A percentile compares a stretch with the other conserved stretches of the same genome.
phyloP scores from a whole-genome alignment of 2,113 vertebrate species.

The Narcine bancroftii region DNA sequence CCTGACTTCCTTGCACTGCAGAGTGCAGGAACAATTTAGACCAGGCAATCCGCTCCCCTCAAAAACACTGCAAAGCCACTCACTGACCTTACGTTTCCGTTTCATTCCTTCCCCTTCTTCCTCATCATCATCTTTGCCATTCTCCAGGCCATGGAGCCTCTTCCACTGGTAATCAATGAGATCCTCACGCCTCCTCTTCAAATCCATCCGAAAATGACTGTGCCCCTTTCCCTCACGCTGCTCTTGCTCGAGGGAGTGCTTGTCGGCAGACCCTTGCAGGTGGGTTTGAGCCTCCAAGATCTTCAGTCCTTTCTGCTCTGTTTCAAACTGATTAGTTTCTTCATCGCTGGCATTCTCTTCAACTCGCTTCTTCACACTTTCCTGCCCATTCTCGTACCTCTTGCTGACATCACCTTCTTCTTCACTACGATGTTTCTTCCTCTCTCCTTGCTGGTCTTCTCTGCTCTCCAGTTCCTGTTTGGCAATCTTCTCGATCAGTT shows the following conservation, averaged over 20 bases:
- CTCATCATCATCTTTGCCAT: slow-evolving; percentile 44
- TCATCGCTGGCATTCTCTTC: slow-evolving; percentile 68
- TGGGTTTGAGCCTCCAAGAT: slow-evolving; percentile 40
- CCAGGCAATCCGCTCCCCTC: neutral
- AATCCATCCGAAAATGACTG: slow-evolving; percentile 19
- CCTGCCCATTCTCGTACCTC: slow-evolving; percentile 44
- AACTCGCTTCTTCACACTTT: slow-evolving; percentile 56
- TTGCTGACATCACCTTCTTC: slow-evolving; percentile 44
- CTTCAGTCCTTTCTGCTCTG: slow-evolving; percentile 46
- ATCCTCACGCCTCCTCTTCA: slow-evolving; percentile 10
- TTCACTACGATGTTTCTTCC: slow-evolving; percentile 39
- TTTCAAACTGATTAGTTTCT: slow-evolving; percentile 62
- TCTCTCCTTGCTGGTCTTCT: slow-evolving; percentile 49
- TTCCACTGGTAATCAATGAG: neutral
- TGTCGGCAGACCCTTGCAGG: neutral
- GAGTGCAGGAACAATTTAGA: neutral
- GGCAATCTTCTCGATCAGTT: neutral
- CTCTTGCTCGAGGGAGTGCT: slow-evolving; percentile 39
- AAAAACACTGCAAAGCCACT: slow-evolving; percentile 36
- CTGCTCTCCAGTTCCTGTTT: slow-evolving; percentile 38
- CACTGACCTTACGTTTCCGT: slow-evolving; percentile 48
- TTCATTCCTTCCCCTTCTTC: slow-evolving; percentile 45
- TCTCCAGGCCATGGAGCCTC: slow-evolving; percentile 34
- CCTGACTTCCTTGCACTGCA: neutral
- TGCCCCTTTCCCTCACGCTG: neutral